These are phyloP conservation scores for Margarornis squamiger DNA, from an alignment of 2,797 vertebrate species.

Conservation along the genomic window DNA sequence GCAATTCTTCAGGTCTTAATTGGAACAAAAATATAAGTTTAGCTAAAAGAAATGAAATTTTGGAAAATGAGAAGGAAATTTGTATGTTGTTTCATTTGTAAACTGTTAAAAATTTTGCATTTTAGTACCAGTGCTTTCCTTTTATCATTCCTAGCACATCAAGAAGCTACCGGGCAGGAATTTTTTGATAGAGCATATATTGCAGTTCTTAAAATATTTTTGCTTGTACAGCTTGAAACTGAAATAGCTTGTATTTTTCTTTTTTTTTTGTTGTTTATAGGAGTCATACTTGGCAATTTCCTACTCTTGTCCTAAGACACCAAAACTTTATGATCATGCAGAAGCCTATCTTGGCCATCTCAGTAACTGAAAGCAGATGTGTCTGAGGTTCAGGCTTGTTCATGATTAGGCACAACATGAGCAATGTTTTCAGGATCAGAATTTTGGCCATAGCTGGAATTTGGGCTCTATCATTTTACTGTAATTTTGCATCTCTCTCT, in stretches of 20 bases:
- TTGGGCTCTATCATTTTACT: not conserved
- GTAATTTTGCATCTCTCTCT: not conserved
- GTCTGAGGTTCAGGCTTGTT: not conserved
- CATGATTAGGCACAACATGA: not conserved
- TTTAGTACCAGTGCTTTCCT: not conserved
- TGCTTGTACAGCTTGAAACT: conserved; percentile 50
- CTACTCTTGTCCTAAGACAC: conserved; percentile 1
- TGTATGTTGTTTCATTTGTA: not conserved
- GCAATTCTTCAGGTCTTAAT: not conserved
- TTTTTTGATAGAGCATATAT: conserved; percentile 13
- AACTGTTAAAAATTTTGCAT: not conserved
- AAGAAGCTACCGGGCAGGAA: not conserved
- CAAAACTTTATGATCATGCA: not conserved
- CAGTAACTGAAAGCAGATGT: not conserved
- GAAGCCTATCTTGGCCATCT: not conserved
- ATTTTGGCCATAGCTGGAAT: not conserved
- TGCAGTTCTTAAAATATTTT: conserved; percentile 54
- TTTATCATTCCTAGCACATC: not conserved
- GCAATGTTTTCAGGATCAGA: not conserved
- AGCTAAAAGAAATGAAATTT: not conserved
- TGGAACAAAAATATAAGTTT: not conserved
- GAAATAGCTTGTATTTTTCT: conserved; percentile 32
- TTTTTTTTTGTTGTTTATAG: not conserved
- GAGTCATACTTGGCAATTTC: conserved; percentile 24
- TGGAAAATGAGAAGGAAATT: not conserved